These are phyloP conservation scores for Machaerirhynchus nigripectus DNA, from an alignment of 2,113 vertebrate genomes.

Conservation along the genomic window DNA sequence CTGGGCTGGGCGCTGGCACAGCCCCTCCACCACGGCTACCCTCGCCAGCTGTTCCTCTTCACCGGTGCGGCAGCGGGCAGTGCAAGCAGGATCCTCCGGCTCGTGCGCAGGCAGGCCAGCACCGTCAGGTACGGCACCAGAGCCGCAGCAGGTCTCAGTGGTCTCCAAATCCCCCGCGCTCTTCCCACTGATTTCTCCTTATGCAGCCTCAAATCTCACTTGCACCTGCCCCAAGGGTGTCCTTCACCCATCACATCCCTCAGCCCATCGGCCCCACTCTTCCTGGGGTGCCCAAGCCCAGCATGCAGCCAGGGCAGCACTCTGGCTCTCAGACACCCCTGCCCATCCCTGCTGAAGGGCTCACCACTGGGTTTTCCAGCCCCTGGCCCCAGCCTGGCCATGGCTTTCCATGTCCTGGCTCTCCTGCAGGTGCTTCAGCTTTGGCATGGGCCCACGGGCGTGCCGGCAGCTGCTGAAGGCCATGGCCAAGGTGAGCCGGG, in stretches of 20 bases:
- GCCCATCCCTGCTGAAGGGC: neutral
- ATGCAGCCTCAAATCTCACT: neutral
- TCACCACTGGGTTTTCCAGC: accelerated
- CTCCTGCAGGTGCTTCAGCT: slow-evolving; percentile 82
- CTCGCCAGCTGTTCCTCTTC: slow-evolving; percentile 92
- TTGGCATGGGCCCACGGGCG: slow-evolving; percentile 79
- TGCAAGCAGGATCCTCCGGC: slow-evolving; percentile 80
- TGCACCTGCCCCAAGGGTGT: accelerated
- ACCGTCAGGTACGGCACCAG: slow-evolving; percentile 74
- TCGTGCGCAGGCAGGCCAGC: slow-evolving; percentile 85
- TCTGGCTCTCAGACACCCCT: neutral
- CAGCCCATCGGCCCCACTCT: accelerated
- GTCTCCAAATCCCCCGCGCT: accelerated
- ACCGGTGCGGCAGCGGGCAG: slow-evolving; percentile 64
- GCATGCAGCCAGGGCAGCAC: accelerated
- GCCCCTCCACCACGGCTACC: slow-evolving; percentile 82
- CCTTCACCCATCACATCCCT: neutral
- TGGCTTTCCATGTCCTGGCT: neutral
- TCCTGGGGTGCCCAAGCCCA: too few species aligned
- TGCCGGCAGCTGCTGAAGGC: slow-evolving; percentile 82
- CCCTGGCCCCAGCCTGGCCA: accelerated
- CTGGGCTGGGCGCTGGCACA: slow-evolving; percentile 87
- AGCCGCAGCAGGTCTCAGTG: accelerated
- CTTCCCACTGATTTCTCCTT: neutral
- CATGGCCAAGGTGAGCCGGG: slow-evolving; percentile 86